A percentile compares a stretch with the other conserved stretches of the same genome.
These are phyloP conservation scores for Drosophila nigrodunni DNA, from an alignment of 1,140 invertebrate genomes.

Conservation along the genomic window DNA sequence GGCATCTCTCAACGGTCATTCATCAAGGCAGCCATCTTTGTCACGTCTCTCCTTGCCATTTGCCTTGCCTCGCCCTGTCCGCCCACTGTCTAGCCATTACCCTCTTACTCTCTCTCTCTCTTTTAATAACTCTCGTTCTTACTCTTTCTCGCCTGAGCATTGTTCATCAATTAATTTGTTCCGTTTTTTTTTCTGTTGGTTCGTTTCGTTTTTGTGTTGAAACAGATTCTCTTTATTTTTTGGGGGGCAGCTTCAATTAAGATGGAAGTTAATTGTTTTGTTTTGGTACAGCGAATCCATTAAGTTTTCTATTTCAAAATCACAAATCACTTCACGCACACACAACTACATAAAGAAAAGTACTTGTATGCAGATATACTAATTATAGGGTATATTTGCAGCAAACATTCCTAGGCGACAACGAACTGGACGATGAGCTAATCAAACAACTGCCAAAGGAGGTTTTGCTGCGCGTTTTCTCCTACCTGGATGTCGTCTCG, in stretches of 20 bases:
- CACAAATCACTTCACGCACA: conserved; percentile 14
- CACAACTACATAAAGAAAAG: background rate
- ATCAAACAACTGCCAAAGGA: conserved; percentile 99
- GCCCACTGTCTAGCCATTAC: conserved; percentile 2
- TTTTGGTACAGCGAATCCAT: conserved; percentile 53
- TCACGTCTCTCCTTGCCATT: conserved; percentile 13
- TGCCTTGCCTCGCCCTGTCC: conserved; percentile 19
- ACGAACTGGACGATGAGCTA: conserved; percentile 91
- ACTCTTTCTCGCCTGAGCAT: conserved; percentile 7
- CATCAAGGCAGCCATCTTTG: conserved; percentile 48
- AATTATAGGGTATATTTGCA: conserved; percentile 23
- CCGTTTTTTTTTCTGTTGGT: conserved; percentile 26
- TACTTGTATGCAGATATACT: background rate
- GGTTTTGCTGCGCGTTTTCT: conserved; percentile 97
- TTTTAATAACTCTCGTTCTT: background rate
- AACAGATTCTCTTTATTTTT: conserved; percentile 22
- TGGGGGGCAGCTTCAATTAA: conserved; percentile 36
- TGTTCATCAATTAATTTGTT: conserved; percentile 27
- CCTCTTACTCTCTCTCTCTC: conserved; percentile 18
- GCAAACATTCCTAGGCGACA: conserved; percentile 81
- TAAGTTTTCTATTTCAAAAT: conserved; percentile 39
- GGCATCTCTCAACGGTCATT: conserved; percentile 55
- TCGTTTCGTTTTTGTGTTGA: conserved; percentile 17
- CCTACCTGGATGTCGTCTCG: conserved; percentile 98
- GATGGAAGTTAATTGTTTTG: conserved; percentile 64